A percentile compares a stretch with the other conserved stretches of the same genome.
These are phyloP conservation scores for Eilema depressum DNA, from an alignment of 2,888 invertebrate genomes.

Conservation along the genomic window DNA sequence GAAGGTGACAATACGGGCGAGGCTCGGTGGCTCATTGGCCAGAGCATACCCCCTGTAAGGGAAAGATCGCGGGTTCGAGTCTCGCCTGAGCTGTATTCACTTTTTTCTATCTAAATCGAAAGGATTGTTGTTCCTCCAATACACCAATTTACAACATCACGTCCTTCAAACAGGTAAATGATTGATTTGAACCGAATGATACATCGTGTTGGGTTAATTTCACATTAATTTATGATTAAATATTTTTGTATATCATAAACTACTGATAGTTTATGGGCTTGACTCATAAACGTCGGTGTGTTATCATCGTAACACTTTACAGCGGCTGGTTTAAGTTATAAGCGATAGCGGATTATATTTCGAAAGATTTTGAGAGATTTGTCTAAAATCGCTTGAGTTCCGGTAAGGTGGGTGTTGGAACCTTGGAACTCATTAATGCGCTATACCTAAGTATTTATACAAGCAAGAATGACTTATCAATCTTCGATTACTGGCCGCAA, in stretches of 20 bases:
- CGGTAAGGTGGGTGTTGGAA: too few species aligned
- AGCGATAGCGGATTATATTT: constrained; percentile 13
- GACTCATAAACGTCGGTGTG: constrained; percentile 55
- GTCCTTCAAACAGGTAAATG: constrained; percentile 3
- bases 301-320: constrained; percentile 40
- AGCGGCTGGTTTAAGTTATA: constrained; percentile 23
- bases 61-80: too few species aligned
- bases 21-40: too few species aligned
- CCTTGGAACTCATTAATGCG: too few species aligned
- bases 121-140: not conserved
- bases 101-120: too few species aligned
- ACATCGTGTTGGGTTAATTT: not conserved
- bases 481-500: too few species aligned
- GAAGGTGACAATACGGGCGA: too few species aligned
- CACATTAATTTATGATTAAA: constrained; percentile 10
- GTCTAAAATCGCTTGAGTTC: too few species aligned
- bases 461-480: too few species aligned
- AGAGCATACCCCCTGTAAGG: too few species aligned
- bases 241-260: constrained; percentile 57
- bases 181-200: constrained; percentile 3
- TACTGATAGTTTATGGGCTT: constrained; percentile 54
- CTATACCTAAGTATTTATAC: too few species aligned
- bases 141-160: not conserved
- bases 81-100: too few species aligned
- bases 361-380: not conserved